Percentiles rank a stretch among this genome's conserved stretches.
Evolutionary conservation across 2,113 vertebrate species (phyloP).

Genomic region (Accipiter virgatus): DNA sequence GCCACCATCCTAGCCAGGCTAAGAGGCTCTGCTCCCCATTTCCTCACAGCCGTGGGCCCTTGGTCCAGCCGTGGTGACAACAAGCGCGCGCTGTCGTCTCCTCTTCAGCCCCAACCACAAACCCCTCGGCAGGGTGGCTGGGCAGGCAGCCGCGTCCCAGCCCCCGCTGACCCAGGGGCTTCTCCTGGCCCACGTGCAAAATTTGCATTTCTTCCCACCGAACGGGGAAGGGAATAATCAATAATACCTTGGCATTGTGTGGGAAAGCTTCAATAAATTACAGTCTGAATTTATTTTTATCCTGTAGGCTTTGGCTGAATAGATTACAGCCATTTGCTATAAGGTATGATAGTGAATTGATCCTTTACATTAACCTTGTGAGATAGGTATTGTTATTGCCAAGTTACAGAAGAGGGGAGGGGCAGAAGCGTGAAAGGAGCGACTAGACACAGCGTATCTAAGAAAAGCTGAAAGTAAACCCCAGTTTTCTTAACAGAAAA

Average conservation of each 20-base stretch:
- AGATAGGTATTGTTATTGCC: neutral
- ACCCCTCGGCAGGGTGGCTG: accelerated
- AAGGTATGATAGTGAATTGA: neutral
- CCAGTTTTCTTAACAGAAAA: neutral
- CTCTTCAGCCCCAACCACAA: neutral
- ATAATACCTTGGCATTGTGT: neutral
- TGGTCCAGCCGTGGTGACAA: neutral
- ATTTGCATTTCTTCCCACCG: neutral
- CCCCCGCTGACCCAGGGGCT: neutral
- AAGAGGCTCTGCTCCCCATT: neutral
- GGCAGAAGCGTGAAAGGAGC: neutral
- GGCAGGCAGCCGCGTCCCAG: neutral
- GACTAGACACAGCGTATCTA: neutral
- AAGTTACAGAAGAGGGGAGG: neutral
- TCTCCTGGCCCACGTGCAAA: neutral
- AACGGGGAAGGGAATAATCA: neutral
- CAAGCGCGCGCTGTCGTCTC: accelerated
- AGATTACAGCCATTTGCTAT: neutral
- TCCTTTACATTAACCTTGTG: neutral
- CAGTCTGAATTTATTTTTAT: neutral
- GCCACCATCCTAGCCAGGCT: neutral
- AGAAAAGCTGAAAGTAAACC: neutral
- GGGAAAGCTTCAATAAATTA: neutral
- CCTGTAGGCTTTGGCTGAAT: neutral
- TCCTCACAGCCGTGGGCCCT: neutral